Conservation (phyloP, 1,140 invertebrate genomes). For the Drosophila micromelanica region DNA sequence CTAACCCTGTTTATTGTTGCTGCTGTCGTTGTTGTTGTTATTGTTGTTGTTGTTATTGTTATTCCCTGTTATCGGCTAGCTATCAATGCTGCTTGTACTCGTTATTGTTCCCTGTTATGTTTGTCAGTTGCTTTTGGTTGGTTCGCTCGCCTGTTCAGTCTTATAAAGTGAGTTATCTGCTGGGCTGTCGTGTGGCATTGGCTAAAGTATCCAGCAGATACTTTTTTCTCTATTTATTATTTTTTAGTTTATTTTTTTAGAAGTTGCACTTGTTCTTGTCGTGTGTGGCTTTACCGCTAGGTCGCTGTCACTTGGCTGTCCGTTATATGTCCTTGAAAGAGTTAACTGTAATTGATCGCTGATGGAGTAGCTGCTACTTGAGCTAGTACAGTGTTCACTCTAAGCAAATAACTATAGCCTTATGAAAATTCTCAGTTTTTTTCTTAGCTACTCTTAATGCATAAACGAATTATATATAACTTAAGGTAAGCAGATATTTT, state of each 20-base stretch:
- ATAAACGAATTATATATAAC: too few species aligned
- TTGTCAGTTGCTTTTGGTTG: slow-evolving; percentile 48
- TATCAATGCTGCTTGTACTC: slow-evolving; percentile 78
- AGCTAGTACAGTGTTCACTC: not conserved
- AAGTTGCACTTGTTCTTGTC: slow-evolving; percentile 64
- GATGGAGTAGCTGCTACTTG: slow-evolving; percentile 5
- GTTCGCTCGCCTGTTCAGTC: slow-evolving; percentile 54
- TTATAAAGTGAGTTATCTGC: slow-evolving; percentile 79
- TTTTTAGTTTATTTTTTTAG: slow-evolving; percentile 4
- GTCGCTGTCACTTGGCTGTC: slow-evolving; percentile 57
- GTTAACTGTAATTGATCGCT: slow-evolving; percentile 64
- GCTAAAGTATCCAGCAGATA: slow-evolving; percentile 27
- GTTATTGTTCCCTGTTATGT: slow-evolving; percentile 81
- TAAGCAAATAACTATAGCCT: not conserved
- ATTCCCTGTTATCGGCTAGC: slow-evolving; percentile 70
- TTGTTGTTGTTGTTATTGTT: slow-evolving; percentile 24
- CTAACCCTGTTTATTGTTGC: slow-evolving; percentile 53
- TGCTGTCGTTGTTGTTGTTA: slow-evolving; percentile 25
- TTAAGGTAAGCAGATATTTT: too few species aligned
- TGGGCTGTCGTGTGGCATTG: slow-evolving; percentile 60
- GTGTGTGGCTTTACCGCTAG: slow-evolving; percentile 67
- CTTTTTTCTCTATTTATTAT: slow-evolving; percentile 30
- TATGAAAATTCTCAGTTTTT: too few species aligned
- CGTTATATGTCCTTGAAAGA: slow-evolving; percentile 79
- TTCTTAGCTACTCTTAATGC: too few species aligned